Evolutionary conservation across 2,113 vertebrate genomes (phyloP).

Genomic region (Poeciliopsis turrubarensis): DNA sequence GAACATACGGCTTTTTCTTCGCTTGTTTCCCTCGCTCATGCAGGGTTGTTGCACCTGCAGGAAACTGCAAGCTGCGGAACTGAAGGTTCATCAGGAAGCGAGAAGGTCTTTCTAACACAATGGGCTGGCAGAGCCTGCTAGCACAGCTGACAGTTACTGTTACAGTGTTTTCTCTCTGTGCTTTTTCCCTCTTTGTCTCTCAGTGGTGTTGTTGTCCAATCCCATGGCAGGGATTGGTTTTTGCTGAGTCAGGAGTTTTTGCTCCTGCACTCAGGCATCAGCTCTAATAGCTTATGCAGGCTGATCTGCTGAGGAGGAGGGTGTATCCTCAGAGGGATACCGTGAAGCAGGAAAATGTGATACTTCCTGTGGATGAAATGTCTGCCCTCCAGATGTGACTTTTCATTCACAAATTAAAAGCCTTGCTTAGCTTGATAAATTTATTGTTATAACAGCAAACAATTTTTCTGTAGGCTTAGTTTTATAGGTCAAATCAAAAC

Average conservation of each 20-base stretch:
- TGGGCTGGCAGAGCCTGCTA: slow-evolving; percentile 38
- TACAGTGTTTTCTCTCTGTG: slow-evolving; percentile 34
- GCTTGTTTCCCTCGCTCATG: background rate
- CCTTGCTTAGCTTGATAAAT: too few relatives aligned
- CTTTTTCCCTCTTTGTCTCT: slow-evolving; percentile 27
- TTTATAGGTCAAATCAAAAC: too few relatives aligned
- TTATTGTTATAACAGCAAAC: too few relatives aligned
- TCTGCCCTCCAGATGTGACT: background rate
- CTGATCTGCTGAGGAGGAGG: slow-evolving; percentile 37
- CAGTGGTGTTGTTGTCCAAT: slow-evolving; percentile 40
- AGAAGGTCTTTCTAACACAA: slow-evolving; percentile 52
- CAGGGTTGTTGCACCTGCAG: slow-evolving; percentile 39
- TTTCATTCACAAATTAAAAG: background rate
- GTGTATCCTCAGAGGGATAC: background rate
- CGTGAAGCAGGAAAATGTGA: slow-evolving; percentile 30
- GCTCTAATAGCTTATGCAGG: slow-evolving; percentile 41
- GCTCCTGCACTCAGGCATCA: slow-evolving; percentile 27
- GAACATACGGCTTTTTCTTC: background rate
- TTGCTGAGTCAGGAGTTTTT: slow-evolving; percentile 60
- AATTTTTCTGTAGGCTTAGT: too few relatives aligned
- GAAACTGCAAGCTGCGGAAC: slow-evolving; percentile 52
- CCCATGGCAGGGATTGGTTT: slow-evolving; percentile 50
- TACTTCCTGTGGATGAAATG: slow-evolving; percentile 3
- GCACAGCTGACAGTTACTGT: slow-evolving; percentile 42
- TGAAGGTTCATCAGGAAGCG: slow-evolving; percentile 66